phyloP scores from a whole-genome alignment of 2,113 vertebrate species.

The Empidonax alnorum region DNA sequence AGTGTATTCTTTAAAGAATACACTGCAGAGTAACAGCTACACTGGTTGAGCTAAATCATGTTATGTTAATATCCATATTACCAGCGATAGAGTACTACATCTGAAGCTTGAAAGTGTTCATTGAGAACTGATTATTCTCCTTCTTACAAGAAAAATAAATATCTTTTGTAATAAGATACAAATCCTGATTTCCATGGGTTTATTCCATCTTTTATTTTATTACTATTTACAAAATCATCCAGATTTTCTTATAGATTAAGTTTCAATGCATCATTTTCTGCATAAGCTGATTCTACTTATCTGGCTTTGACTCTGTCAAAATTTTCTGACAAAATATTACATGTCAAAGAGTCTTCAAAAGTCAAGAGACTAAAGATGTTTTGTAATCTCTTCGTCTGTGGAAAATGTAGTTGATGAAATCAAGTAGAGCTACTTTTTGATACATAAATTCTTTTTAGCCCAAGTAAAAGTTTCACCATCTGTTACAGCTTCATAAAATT shows the following conservation, averaged over 20 bases:
- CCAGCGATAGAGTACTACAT: neutral
- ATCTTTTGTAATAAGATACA: neutral
- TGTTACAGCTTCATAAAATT: slow-evolving; percentile 28
- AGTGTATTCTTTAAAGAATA: neutral
- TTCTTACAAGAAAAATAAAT: neutral
- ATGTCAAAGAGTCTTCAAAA: neutral
- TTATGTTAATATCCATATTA: neutral
- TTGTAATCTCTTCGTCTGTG: neutral
- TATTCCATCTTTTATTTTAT: neutral
- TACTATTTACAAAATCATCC: neutral
- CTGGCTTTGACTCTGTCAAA: slow-evolving; percentile 3
- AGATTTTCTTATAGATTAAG: slow-evolving; percentile 26
- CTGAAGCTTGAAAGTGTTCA: neutral
- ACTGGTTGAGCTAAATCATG: neutral
- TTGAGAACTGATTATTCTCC: neutral
- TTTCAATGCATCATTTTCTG: neutral
- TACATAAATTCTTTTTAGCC: slow-evolving; percentile 24
- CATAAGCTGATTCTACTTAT: neutral
- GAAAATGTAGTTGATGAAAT: slow-evolving; percentile 4
- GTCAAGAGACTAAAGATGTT: neutral
- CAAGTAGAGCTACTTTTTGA: neutral
- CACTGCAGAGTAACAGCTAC: neutral
- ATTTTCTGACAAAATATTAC: slow-evolving; percentile 26
- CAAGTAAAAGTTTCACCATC: slow-evolving; percentile 32
- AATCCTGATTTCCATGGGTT: slow-evolving; percentile 23